Evolutionary conservation across 2,797 vertebrate genomes (phyloP), one percentile per base, ranked within the genome.

Genomic region (Sphenopsis melanotis): DNA sequence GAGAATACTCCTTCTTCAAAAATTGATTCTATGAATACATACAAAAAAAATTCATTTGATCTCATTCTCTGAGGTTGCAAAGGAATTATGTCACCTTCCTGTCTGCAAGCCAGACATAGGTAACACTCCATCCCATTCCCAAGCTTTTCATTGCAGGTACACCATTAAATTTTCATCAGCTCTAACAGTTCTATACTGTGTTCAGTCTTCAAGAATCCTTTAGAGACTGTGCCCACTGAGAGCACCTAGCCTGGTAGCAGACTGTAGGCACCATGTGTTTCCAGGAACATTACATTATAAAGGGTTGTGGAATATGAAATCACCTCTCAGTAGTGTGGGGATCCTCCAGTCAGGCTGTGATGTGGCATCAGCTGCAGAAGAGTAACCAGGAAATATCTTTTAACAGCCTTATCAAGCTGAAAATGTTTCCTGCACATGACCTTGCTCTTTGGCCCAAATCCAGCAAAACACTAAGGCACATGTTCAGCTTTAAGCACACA

Each of bases 401-500:
- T 91, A 95, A 92, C 82, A 69, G 82, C 50, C 87, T 94, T 94
- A 97, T 96, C 94, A 69, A 81, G 55, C 83, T 78, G 63, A 91
- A 96, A 94, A 91, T 86, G 32, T 89, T 96, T 96, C 84, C 89
- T 94, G 89, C 87, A 81, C 61, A 42, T 92, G 89, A 93, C 87
- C 16, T 7, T 0, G 1, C 72, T 89, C 65, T 76, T 89, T 97
- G 95, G 94, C 92, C 89, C 55, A 30, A 59, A 17, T 75, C 94
- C 96, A 96, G 64, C 56, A 90, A 92, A 95, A 95, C 69, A 81
- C 84, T 92, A 91, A 93, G 69, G 91, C 94, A 83, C 89, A 92
- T 87, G 90, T 87, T 95, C 84, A 59, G 44, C 91, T 96, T 93
- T 72, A 79, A 83, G 85, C 91, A 90, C 85, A 83, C 91, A 89